These are phyloP conservation scores for Drosophila carrolli DNA, from an alignment of 1,140 invertebrate genomes.

Conservation along the genomic window DNA sequence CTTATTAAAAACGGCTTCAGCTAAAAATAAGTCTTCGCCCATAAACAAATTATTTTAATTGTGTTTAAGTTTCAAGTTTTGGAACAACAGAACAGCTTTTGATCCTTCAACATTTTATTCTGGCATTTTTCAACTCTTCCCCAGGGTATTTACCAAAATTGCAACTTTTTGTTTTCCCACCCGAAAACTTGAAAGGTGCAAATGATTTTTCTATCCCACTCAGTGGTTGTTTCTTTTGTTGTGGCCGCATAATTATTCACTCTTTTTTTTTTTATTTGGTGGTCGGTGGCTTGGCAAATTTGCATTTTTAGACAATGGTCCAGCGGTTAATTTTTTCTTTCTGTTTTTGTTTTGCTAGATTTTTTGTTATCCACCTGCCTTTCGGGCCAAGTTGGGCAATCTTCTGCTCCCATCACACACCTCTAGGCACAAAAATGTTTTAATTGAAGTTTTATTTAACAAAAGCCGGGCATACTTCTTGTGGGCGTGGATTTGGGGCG, in stretches of 20 bases:
- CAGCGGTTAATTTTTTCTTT: slow-evolving; percentile 46
- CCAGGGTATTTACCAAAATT: slow-evolving; percentile 17
- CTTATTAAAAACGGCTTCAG: too few species aligned
- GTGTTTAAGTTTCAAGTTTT: too few species aligned
- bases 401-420: slow-evolving; percentile 45
- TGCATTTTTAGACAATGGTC: slow-evolving; percentile 78
- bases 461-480: slow-evolving; percentile 47
- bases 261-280: slow-evolving; percentile 49
- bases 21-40: too few species aligned
- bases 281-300: slow-evolving; percentile 58
- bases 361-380: slow-evolving; percentile 42
- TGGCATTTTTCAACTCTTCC: slow-evolving; percentile 1
- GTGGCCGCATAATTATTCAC: slow-evolving; percentile 71
- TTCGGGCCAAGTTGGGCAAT: slow-evolving; percentile 53
- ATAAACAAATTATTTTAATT: too few species aligned
- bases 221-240: slow-evolving; percentile 44
- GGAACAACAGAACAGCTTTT: background rate
- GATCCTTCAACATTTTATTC: background rate
- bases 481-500: slow-evolving; percentile 16
- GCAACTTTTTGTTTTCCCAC: slow-evolving; percentile 29
- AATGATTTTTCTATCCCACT: slow-evolving; percentile 52
- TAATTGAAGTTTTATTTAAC: slow-evolving; percentile 81
- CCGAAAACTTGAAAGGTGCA: slow-evolving; percentile 68
- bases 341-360: slow-evolving; percentile 19
- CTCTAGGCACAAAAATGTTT: slow-evolving; percentile 63